These are phyloP conservation scores for Oxyscelio sp. DNA, from an alignment of 2,888 invertebrate species.

Conservation along the genomic window DNA sequence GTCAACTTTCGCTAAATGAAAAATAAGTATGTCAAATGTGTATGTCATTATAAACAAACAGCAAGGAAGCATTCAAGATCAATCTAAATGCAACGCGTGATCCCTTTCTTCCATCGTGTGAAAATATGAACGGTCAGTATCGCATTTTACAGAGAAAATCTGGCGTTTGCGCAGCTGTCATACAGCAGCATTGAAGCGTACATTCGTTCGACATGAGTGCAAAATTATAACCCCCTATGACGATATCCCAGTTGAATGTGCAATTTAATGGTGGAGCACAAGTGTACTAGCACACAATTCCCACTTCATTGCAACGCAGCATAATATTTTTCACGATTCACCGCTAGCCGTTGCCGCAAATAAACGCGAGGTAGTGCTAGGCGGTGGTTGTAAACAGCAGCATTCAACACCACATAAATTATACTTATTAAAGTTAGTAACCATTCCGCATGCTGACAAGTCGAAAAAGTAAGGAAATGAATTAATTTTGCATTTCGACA, in stretches of 20 bases:
- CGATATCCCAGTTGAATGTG: slow-evolving; percentile 62
- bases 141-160: slow-evolving; percentile 65
- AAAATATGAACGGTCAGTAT: slow-evolving; percentile 70
- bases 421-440: slow-evolving; percentile 51
- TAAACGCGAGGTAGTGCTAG: slow-evolving; percentile 40
- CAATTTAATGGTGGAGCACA: slow-evolving; percentile 67
- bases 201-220: slow-evolving; percentile 64
- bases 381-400: slow-evolving; percentile 42
- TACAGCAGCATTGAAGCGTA: slow-evolving; percentile 45
- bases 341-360: slow-evolving; percentile 68
- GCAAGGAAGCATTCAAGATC: slow-evolving; percentile 50
- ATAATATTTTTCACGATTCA: slow-evolving; percentile 70
- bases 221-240: slow-evolving; percentile 73
- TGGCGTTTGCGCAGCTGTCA: slow-evolving; percentile 68
- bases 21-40: too few species aligned
- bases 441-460: slow-evolving; percentile 33
- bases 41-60: slow-evolving; percentile 49
- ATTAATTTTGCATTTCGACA: slow-evolving; percentile 58
- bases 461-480: slow-evolving; percentile 55
- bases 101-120: slow-evolving; percentile 68
- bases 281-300: slow-evolving; percentile 66
- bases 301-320: slow-evolving; percentile 61
- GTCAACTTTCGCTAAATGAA: too few species aligned
- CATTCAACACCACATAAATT: slow-evolving; percentile 62
- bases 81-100: slow-evolving; percentile 40